Evolutionary conservation across 2,797 vertebrate species (phyloP).

Genomic region (Vipera ursinii): DNA sequence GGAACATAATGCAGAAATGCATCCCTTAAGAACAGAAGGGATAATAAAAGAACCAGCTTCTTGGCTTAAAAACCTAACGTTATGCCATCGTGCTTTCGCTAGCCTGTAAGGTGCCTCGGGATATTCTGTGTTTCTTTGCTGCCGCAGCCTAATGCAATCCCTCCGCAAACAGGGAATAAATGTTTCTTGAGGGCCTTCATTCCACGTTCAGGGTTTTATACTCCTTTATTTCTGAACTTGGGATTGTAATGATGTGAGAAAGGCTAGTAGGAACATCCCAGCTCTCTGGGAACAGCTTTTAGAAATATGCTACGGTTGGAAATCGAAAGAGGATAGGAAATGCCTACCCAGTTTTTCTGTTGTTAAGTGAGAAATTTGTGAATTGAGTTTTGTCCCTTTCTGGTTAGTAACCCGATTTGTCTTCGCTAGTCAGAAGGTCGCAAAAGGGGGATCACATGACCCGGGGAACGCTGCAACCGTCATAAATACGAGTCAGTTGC

Average conservation of each 20-base stretch:
- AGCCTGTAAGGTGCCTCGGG: neutral
- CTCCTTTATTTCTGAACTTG: neutral
- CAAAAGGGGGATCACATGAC: no score
- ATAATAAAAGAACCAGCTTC: slow-evolving; percentile 13
- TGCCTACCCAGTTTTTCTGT: no score
- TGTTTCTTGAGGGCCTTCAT: neutral
- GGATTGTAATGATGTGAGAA: neutral
- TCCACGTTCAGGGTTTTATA: neutral
- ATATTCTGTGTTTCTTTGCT: neutral
- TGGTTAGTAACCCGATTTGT: no score
- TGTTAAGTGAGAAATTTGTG: no score
- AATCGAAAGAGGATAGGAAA: slow-evolving; percentile 4
- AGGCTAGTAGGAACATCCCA: neutral
- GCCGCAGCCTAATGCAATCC: neutral
- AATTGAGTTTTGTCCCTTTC: no score
- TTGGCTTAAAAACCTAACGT: neutral
- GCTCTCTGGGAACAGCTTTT: neutral
- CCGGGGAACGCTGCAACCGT: fast-evolving
- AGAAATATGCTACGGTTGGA: neutral
- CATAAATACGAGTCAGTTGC: no score
- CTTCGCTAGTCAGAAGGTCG: no score
- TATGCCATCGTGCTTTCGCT: neutral
- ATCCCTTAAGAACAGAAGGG: neutral
- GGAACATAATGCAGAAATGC: neutral
- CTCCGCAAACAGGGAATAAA: neutral